Conservation (phyloP, 2,113 vertebrate species). For the Pantherophis guttatus region DNA sequence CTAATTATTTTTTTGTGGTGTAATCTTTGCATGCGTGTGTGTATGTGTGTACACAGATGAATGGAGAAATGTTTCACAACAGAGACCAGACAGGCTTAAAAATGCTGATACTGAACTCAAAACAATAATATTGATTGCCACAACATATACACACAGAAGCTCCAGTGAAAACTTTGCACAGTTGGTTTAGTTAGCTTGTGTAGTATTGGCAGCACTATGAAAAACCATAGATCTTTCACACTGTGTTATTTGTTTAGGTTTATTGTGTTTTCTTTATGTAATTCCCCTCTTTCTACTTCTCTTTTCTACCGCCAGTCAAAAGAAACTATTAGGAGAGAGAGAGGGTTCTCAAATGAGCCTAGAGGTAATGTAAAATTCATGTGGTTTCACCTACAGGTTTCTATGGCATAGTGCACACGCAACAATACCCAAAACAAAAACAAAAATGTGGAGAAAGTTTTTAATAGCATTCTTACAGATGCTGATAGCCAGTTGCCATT, state of each 20-base stretch:
- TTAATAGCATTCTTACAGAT: conserved; percentile 31
- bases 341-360: conserved; percentile 68
- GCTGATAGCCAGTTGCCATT: conserved; percentile 63
- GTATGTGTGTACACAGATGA: neutral
- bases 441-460: conserved; percentile 24
- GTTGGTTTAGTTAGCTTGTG: conserved; percentile 41
- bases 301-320: conserved; percentile 33
- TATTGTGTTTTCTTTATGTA: conserved; percentile 26
- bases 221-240: conserved; percentile 35
- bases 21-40: neutral
- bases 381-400: conserved; percentile 58
- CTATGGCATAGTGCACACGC: conserved; percentile 48
- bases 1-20: conserved; percentile 9
- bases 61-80: neutral
- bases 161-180: conserved; percentile 27
- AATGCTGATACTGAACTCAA: neutral
- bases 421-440: conserved; percentile 29
- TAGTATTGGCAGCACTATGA: conserved; percentile 30
- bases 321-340: conserved; percentile 62
- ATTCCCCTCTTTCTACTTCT: neutral
- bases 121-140: conserved; percentile 15
- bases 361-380: conserved; percentile 75
- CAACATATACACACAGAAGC: conserved; percentile 22
- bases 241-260: conserved; percentile 34
- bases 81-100: neutral